Conservation (phyloP, 2,797 vertebrate genomes). For the Podarcis lilfordi region DNA sequence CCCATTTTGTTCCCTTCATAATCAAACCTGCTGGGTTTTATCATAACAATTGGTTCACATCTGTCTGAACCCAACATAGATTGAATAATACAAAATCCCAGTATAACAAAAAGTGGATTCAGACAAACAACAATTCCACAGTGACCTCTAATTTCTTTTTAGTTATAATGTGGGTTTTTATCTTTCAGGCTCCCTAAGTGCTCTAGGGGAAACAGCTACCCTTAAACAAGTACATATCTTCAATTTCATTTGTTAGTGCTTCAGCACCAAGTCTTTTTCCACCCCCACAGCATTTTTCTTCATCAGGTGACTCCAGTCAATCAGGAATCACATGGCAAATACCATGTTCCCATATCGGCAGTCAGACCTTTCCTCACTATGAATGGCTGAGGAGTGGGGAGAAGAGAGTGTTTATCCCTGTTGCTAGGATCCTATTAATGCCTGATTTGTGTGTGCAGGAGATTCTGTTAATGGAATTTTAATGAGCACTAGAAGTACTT, state of each 20-base stretch:
- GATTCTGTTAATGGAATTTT: not conserved
- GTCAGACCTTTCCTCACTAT: not conserved
- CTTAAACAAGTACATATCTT: not conserved
- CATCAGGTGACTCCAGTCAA: not conserved
- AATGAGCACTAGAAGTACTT: not conserved
- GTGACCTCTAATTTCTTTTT: not conserved
- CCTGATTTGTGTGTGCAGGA: not conserved
- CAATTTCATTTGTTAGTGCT: not conserved
- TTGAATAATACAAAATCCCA: not conserved
- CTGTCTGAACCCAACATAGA: not conserved
- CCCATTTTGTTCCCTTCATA: not conserved
- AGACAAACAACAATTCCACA: not conserved
- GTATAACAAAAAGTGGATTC: not conserved
- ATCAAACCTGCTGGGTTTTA: not conserved
- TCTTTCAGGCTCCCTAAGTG: too few species aligned
- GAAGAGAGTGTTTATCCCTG: not conserved
- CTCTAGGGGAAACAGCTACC: not conserved
- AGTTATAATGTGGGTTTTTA: not conserved
- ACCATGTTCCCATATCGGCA: not conserved
- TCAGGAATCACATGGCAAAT: not conserved
- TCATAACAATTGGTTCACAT: not conserved
- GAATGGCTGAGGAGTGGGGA: not conserved
- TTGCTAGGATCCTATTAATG: not conserved
- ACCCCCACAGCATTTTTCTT: not conserved
- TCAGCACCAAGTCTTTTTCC: not conserved